Percentiles rank a stretch among this genome's conserved stretches.
phyloP scores from a whole-genome alignment of 2,113 vertebrate species.

The Carollia perspicillata region DNA sequence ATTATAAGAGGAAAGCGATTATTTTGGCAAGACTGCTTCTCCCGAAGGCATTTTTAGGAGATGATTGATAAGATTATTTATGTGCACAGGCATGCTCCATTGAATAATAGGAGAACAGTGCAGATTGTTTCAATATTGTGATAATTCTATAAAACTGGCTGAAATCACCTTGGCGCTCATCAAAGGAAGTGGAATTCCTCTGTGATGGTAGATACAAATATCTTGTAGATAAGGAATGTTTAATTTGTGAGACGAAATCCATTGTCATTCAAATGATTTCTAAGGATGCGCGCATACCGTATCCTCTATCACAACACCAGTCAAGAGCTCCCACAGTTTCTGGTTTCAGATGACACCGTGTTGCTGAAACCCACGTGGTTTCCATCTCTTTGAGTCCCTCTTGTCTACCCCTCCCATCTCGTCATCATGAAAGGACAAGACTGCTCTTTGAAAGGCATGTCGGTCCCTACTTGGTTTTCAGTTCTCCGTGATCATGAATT shows the following conservation, averaged over 20 bases:
- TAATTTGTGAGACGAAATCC: not conserved
- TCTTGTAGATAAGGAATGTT: not conserved
- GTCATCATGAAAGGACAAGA: not conserved
- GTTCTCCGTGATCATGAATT: conserved; percentile 14
- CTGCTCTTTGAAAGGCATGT: not conserved
- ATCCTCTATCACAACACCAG: not conserved
- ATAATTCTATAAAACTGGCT: not conserved
- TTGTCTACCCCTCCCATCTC: not conserved
- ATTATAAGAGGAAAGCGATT: not conserved
- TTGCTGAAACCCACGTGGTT: not conserved
- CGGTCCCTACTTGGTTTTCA: not conserved
- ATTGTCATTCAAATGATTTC: conserved; percentile 16
- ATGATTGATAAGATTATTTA: conserved; percentile 46
- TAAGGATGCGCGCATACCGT: not conserved
- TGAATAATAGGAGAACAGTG: not conserved
- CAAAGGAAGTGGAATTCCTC: not conserved
- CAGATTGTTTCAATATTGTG: not conserved
- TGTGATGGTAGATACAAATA: conserved; percentile 21
- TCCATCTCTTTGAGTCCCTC: not conserved
- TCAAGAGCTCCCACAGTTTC: not conserved
- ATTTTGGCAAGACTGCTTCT: conserved; percentile 31
- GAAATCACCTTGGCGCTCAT: not conserved
- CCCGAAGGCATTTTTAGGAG: conserved; percentile 17
- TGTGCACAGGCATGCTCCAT: not conserved
- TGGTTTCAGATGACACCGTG: not conserved